Evolutionary conservation across 2,888 invertebrate genomes (phyloP).

Genomic region (Pachliopta kotzebuea): DNA sequence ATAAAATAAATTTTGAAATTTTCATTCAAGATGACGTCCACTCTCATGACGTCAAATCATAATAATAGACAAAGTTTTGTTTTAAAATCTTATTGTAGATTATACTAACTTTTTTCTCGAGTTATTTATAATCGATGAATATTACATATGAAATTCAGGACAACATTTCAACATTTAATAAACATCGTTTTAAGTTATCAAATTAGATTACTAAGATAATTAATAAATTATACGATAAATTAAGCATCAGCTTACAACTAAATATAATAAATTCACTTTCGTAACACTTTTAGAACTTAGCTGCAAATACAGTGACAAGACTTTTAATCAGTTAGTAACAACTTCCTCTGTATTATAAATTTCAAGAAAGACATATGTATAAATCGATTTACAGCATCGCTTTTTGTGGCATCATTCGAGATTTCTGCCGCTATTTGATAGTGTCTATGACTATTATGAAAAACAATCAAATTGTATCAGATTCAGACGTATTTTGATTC

Average conservation of each 20-base stretch:
- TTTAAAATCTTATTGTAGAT: conserved; percentile 25
- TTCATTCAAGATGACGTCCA: conserved; percentile 76
- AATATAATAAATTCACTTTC: too few species aligned
- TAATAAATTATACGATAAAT: too few species aligned
- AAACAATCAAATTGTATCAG: conserved; percentile 32
- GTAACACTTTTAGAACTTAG: neutral
- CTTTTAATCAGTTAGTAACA: neutral
- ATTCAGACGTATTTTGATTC: conserved; percentile 31
- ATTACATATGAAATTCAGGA: neutral
- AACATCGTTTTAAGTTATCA: too few species aligned
- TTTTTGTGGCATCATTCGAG: neutral
- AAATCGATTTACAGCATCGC: conserved; percentile 1
- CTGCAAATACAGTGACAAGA: too few species aligned
- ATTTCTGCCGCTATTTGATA: neutral
- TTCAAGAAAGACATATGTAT: neutral
- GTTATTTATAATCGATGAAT: neutral
- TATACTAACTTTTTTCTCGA: neutral
- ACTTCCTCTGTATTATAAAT: neutral
- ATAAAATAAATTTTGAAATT: conserved; percentile 64
- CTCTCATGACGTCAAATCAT: conserved; percentile 71
- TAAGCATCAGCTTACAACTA: too few species aligned
- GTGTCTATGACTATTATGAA: conserved; percentile 46
- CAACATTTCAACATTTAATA: too few species aligned
- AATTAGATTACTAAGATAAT: too few species aligned
- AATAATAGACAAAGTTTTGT: conserved; percentile 60